Percentiles rank a stretch among this genome's conserved stretches.
Conservation (phyloP, 2,888 invertebrate species). For the Baccha elongata region DNA sequence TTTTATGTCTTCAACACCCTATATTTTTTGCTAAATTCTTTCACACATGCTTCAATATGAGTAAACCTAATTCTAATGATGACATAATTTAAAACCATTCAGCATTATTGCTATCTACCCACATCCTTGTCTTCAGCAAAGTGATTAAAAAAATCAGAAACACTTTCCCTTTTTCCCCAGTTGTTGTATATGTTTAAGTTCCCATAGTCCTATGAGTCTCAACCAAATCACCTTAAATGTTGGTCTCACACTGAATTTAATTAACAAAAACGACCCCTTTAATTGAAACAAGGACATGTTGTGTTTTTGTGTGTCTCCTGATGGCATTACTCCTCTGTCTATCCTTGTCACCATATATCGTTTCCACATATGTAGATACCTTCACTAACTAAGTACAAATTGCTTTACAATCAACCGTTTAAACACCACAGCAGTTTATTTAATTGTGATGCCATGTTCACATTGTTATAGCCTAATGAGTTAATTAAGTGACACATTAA, state of each 20-base stretch:
- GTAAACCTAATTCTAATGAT: conserved; percentile 39
- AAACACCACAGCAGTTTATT: conserved; percentile 64
- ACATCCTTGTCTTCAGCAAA: neutral
- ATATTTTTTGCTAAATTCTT: neutral
- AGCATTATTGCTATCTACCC: conserved; percentile 51
- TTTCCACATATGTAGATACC: neutral
- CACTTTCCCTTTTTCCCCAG: neutral
- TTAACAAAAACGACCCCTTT: conserved; percentile 63
- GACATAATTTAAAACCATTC: conserved; percentile 49
- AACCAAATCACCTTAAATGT: conserved; percentile 39
- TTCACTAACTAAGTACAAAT: conserved; percentile 42
- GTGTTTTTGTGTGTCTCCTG: neutral
- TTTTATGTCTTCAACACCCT: conserved; percentile 21
- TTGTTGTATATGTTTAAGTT: conserved; percentile 14
- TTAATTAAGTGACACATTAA: conserved; percentile 64
- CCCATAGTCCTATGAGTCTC: conserved; percentile 5
- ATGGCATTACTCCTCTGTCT: conserved; percentile 3
- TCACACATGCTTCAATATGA: conserved; percentile 40
- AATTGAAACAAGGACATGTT: conserved; percentile 68
- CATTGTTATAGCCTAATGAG: conserved; percentile 68
- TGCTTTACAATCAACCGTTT: conserved; percentile 68
- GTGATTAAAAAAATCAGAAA: neutral
- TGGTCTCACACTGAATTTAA: conserved; percentile 52
- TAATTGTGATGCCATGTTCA: conserved; percentile 64
- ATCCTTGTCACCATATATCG: neutral